Evolutionary conservation across 1,140 invertebrate genomes (phyloP), one percentile per base, ranked within the genome.

Genomic region (Hylaeus volcanicus): DNA sequence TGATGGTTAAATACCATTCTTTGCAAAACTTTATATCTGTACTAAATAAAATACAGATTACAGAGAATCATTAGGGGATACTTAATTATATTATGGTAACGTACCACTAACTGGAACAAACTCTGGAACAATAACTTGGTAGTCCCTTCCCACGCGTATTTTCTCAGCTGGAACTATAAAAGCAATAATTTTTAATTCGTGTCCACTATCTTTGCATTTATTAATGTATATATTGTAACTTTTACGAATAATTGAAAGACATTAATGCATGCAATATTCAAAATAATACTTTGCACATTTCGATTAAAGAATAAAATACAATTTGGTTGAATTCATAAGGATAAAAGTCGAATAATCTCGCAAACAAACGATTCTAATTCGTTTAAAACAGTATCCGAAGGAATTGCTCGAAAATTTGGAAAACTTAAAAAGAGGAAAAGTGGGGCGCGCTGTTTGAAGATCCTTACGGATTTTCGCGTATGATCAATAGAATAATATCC

Each of bases 91-190:
- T 51, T 58, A 26, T 12, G 8, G 5, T 43, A 6, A 89, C 86
- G 88, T 94, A 96, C 96, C 95, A 91, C 92, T 91, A 56, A 94
- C 89, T 74, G 94, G 94, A 82, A 95, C 91, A 72, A 97, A 94
- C 86, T 97, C 96, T 72, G 98, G 98, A 89, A 98, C 97, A 78
- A 96, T 95, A 26, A 98, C 98, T 94, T 99, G 98, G 92, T 97
- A 99, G 92, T 99, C 98, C 88, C 96, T 94, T 51, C 98, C 98
- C 88, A 99, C 98, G 88, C 98, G 95, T 91, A 99, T 99, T 93
- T 98, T 98, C 94, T 97, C 97, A 85, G 96, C 96, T 96, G 95
- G 94, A 94, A 96, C 96, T 95, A 90, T 9, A 86, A 89, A 77
- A 77, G 83, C 51, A 26, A 53, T 80, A 11, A 65, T 45, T 11